Evolutionary conservation across 2,113 vertebrate genomes (phyloP).

Genomic region (Pelmatolapia mariae): DNA sequence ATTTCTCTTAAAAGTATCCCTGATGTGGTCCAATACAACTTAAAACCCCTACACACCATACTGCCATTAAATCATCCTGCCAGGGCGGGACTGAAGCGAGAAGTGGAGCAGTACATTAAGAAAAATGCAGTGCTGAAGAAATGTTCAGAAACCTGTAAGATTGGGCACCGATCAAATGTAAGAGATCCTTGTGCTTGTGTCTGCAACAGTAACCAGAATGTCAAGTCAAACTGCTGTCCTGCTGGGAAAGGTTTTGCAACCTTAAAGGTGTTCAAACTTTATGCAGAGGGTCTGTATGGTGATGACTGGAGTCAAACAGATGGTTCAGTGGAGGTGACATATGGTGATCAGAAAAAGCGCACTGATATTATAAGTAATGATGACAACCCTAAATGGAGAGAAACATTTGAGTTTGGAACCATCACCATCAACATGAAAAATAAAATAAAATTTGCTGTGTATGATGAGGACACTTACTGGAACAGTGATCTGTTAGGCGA

Average conservation of each 20-base stretch:
- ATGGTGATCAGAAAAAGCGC: not conserved
- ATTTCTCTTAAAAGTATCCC: constrained; percentile 29
- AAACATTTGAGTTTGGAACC: constrained; percentile 45
- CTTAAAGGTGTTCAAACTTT: constrained; percentile 47
- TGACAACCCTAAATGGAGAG: constrained; percentile 59
- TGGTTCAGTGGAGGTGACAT: constrained; percentile 58
- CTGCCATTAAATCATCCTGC: not conserved
- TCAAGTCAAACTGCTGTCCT: constrained; percentile 70
- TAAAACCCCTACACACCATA: constrained; percentile 68
- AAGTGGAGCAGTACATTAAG: constrained; percentile 66
- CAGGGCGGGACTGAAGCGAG: constrained; percentile 30
- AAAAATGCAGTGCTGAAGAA: constrained; percentile 51
- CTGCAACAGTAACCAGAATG: not conserved
- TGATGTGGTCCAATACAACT: constrained; percentile 56
- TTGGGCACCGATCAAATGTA: constrained; percentile 17
- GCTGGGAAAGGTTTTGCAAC: constrained; percentile 56
- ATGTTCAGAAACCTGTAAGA: constrained; percentile 51
- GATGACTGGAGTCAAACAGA: constrained; percentile 11
- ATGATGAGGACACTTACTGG: constrained; percentile 60
- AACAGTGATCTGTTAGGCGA: constrained; percentile 60
- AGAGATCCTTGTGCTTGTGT: constrained; percentile 53
- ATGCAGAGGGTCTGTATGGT: constrained; percentile 47
- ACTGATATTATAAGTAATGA: constrained; percentile 25
- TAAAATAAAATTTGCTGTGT: constrained; percentile 56
- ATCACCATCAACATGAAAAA: constrained; percentile 22